Percentiles rank a stretch among this genome's conserved stretches.
Conservation (phyloP, 1,140 invertebrate species). For the Paraescarpia echinospica region DNA sequence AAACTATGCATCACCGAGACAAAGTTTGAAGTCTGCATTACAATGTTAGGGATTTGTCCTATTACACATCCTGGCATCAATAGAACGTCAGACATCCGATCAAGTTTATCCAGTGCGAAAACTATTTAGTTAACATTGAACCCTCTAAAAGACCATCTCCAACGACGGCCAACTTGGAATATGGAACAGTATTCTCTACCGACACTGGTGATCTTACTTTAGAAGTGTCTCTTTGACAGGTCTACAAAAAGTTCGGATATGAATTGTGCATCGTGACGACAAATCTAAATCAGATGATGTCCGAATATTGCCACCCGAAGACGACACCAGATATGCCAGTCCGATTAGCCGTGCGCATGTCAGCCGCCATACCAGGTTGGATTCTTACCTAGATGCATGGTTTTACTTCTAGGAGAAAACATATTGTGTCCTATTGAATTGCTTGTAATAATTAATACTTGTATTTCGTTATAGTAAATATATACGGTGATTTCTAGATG, state of each 20-base stretch:
- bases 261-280: conserved; percentile 56
- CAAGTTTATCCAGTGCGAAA: too few species aligned
- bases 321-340: conserved; percentile 55
- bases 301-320: conserved; percentile 51
- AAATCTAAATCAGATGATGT: conserved; percentile 50
- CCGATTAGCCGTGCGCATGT: conserved; percentile 52
- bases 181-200: too few species aligned
- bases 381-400: not conserved
- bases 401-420: not conserved
- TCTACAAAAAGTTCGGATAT: conserved; percentile 40
- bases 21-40: too few species aligned
- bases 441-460: not conserved
- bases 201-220: not conserved
- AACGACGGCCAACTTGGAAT: too few species aligned
- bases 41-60: too few species aligned
- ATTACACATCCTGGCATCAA: too few species aligned
- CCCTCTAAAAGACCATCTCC: too few species aligned
- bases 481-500: not conserved
- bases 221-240: conserved; percentile 30
- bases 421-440: not conserved
- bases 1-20: too few species aligned
- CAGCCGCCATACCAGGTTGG: conserved; percentile 51
- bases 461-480: not conserved
- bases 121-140: too few species aligned
- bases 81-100: too few species aligned